Conservation (phyloP, 2,888 invertebrate species). For the Dexiosoma caninum region DNA sequence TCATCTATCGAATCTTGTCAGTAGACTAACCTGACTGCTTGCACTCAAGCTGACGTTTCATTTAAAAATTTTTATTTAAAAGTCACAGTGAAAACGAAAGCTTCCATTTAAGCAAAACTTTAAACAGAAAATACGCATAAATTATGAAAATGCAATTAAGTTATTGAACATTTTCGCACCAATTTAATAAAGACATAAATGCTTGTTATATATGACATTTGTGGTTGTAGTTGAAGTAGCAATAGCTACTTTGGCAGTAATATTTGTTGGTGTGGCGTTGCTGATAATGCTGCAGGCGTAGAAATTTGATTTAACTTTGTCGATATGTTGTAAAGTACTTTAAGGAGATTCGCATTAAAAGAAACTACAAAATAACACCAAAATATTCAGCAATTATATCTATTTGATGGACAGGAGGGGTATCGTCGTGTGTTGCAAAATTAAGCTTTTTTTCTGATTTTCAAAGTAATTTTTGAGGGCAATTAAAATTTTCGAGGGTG, state of each 20-base stretch:
- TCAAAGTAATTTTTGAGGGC: too few species aligned
- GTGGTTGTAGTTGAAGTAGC: background rate
- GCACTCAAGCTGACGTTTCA: conserved; percentile 42
- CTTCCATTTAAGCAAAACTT: conserved; percentile 20
- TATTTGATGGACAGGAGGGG: background rate
- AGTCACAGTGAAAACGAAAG: conserved; percentile 56
- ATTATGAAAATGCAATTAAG: conserved; percentile 44
- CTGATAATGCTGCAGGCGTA: conserved; percentile 30
- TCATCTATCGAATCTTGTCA: conserved; percentile 10
- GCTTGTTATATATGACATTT: conserved; percentile 17
- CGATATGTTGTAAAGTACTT: conserved; percentile 31
- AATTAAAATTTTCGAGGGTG: too few species aligned
- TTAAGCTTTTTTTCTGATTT: too few species aligned
- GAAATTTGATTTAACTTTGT: conserved; percentile 46
- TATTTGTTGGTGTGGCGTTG: too few species aligned
- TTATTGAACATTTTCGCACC: conserved; percentile 55
- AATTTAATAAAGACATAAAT: conserved; percentile 54
- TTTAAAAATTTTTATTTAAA: conserved; percentile 43
- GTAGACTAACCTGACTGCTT: conserved; percentile 1
- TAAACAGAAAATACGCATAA: conserved; percentile 14
- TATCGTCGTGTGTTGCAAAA: too few species aligned
- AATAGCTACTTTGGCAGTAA: background rate
- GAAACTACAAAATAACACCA: conserved; percentile 11
- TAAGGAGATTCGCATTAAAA: background rate
- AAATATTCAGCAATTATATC: background rate